Evolutionary conservation across 2,888 invertebrate species (phyloP), one percentile per base, ranked within the genome.

Genomic region (Hydropsyche betteni): DNA sequence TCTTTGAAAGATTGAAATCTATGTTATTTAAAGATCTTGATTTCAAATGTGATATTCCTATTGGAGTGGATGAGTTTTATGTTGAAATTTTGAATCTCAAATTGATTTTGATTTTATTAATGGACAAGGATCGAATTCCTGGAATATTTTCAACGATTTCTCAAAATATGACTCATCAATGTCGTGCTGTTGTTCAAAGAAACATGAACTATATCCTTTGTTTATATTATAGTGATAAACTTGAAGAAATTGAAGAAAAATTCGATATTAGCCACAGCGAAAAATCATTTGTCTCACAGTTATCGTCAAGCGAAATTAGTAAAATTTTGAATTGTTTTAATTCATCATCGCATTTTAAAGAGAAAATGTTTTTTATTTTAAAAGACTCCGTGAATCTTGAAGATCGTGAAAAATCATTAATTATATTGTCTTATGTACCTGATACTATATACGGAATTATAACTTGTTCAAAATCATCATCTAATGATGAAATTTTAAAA

Each of bases 321-420:
- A 12, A 78, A 1, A 74, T 80, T 1, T 68, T 83, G 5, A n/a
- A 74, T 1, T 24, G 73, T n/a, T 76, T 84, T 4, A 80, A 76
- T 53, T 74, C 73, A 6, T 77, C 81, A 36, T 10, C 78, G 0
- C 72, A 80, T 2, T 84, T 83, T 68, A 79, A 82, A n/a, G 68
- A 80, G 16, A 68, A 78, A 0, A 78, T 86, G 5, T 83, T 83
- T 75, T 50, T 80, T 4, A 75, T 83, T 5, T 75, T 85, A 0
- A 81, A 82, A 50, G 80, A 76, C 7, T 80, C 75, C 16, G 80
- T 81, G 69, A 85, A 85, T 79, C 79, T 83, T 8, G 85, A 86
- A 78, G 85, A 85, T 75, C 82, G 81, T 51, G 84, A 84, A 74
- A 86, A 86, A 80, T 81, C 83, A 33, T 80, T 86, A 1, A 83